phyloP scores from a whole-genome alignment of 2,797 vertebrate genomes.

The Tympanoctomys barrerae region DNA sequence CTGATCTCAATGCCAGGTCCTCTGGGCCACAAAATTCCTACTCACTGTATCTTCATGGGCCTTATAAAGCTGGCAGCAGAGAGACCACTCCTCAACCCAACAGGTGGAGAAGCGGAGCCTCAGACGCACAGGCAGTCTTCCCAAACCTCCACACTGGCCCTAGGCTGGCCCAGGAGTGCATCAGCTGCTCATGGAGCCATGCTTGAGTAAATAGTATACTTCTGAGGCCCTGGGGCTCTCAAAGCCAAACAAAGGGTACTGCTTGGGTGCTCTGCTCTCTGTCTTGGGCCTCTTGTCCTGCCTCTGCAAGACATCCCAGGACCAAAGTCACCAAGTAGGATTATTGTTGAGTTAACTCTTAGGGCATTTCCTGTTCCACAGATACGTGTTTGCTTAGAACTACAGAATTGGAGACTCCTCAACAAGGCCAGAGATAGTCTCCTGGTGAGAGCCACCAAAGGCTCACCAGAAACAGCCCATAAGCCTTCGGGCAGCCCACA shows the following conservation, averaged over 20 bases:
- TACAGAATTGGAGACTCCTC: background rate
- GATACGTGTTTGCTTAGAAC: background rate
- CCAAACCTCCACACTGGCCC: too few relatives aligned
- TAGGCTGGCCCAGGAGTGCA: accelerated
- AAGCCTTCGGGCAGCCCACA: background rate
- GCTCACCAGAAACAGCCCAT: conserved; percentile 40
- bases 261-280: background rate
- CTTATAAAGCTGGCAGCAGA: background rate
- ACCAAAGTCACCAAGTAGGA: background rate
- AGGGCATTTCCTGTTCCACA: background rate
- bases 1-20: background rate
- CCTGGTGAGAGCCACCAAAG: background rate
- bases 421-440: background rate
- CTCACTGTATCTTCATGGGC: background rate
- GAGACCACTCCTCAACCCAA: background rate
- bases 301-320: background rate
- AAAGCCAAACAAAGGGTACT: background rate
- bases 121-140: background rate
- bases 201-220: background rate
- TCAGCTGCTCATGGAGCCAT: background rate
- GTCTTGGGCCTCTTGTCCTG: background rate
- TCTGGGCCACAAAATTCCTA: background rate
- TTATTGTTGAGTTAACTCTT: background rate
- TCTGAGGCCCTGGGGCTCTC: background rate
- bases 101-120: background rate